These are phyloP conservation scores for Palythoa caribaeorum DNA, from an alignment of 92 coral and sea anemone species.

Conservation along the genomic window DNA sequence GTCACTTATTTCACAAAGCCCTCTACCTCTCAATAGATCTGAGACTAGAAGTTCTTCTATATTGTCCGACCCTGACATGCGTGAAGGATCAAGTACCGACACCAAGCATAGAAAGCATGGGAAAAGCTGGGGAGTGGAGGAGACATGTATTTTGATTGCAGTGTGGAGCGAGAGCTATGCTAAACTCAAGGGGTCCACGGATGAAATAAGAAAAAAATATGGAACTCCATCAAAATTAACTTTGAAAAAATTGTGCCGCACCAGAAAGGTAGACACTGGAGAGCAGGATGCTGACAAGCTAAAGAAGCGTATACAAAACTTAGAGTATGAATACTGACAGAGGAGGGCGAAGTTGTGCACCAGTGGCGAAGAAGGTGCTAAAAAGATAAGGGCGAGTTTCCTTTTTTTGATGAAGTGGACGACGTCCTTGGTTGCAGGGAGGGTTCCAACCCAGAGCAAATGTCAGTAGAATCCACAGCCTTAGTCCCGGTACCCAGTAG, in stretches of 20 bases:
- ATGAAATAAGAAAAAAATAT: slow-evolving; percentile 10
- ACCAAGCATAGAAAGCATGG: slow-evolving; percentile 41
- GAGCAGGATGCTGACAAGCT: slow-evolving; percentile 46
- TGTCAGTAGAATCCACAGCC: slow-evolving; percentile 63
- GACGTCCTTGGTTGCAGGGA: slow-evolving; percentile 59
- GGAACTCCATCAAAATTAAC: slow-evolving; percentile 27
- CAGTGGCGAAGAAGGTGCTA: slow-evolving; percentile 62
- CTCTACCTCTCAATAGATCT: slow-evolving; percentile 26
- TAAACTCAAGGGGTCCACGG: slow-evolving; percentile 32
- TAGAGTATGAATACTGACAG: slow-evolving; percentile 58
- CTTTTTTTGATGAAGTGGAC: slow-evolving; percentile 53
- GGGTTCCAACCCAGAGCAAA: slow-evolving; percentile 61
- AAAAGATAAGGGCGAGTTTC: slow-evolving; percentile 51
- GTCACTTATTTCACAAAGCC: slow-evolving; percentile 35
- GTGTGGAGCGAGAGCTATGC: slow-evolving; percentile 37
- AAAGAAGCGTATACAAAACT: slow-evolving; percentile 53
- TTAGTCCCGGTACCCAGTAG: slow-evolving; percentile 44
- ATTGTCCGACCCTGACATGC: slow-evolving; percentile 37
- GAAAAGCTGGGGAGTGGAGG: slow-evolving; percentile 46
- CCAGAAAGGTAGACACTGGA: slow-evolving; percentile 17
- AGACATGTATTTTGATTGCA: slow-evolving; percentile 38
- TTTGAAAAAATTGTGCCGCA: slow-evolving; percentile 39
- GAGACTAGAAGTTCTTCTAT: slow-evolving; percentile 28
- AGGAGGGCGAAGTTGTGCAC: slow-evolving; percentile 54
- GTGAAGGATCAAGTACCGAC: slow-evolving; percentile 12